Evolutionary conservation across 1,140 invertebrate genomes (phyloP), one percentile per base, ranked within the genome.

Genomic region (Neotoxoptera formosana): DNA sequence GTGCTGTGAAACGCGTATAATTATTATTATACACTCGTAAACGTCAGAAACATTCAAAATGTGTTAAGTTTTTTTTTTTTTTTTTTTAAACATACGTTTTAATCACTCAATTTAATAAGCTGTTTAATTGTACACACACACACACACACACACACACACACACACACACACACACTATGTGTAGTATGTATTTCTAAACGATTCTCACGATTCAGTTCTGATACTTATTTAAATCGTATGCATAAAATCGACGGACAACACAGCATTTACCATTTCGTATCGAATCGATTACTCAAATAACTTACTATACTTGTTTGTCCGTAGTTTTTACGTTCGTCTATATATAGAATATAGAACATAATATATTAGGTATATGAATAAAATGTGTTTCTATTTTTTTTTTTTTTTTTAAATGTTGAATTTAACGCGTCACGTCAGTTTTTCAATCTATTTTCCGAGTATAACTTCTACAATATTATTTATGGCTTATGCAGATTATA

Each of bases 71-170:
- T 45, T n/a, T 76, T n/a, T 76, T 76, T 76, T 67, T 45, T 45
- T n/a, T 76, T n/a, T 76, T 76, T 76, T 20, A n/a, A 17, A 76
- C 14, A 41, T 4, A 30, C 4, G 23, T 84, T 84, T 45, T 84
- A 45, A 84, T 84, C 20, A 84, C 83, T 84, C 41, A 84, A 84
- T 84, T 84, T 45, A 84, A 84, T 41, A 45, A 84, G 83, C 23
- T 25, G 41, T 84, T 84, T 41, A 83, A 21, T 34, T 20, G 14
- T n/a, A 67, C n/a, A n/a, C n/a, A n/a, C n/a, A n/a, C n/a, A n/a
- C n/a, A n/a, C n/a, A n/a, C n/a, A n/a, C n/a, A n/a, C 41, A 41
- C 41, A 41, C 41, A 41, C 41, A 41, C 41, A 41, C 41, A 41
- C 41, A 41, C 41, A 41, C 41, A 4, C 41, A 41, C 17, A 34